phyloP scores from a whole-genome alignment of 2,113 vertebrate species.

The Electrona antarctica region DNA sequence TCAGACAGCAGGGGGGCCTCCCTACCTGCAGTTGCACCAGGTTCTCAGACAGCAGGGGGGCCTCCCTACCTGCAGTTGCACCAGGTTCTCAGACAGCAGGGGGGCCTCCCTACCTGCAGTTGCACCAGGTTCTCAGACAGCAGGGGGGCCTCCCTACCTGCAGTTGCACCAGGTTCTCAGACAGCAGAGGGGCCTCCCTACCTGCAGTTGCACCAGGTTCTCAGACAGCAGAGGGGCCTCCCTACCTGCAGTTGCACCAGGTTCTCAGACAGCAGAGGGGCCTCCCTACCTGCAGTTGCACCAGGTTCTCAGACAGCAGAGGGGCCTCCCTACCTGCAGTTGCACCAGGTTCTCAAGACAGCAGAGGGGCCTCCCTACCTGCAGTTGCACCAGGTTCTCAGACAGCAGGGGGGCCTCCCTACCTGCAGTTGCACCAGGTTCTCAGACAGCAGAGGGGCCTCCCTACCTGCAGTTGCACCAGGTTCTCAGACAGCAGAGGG shows the following conservation, averaged over 20 bases:
- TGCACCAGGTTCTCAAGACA: slow-evolving; percentile 90
- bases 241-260: slow-evolving; percentile 89
- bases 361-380: slow-evolving; percentile 81
- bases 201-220: slow-evolving; percentile 92
- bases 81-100: slow-evolving; percentile 90
- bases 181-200: slow-evolving; percentile 79
- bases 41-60: slow-evolving; percentile 87
- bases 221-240: slow-evolving; percentile 81
- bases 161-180: slow-evolving; percentile 88
- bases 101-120: slow-evolving; percentile 82
- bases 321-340: slow-evolving; percentile 81
- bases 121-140: slow-evolving; percentile 90
- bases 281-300: slow-evolving; percentile 85
- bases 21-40: slow-evolving; percentile 89
- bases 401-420: slow-evolving; percentile 81
- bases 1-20: slow-evolving; percentile 82
- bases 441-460: slow-evolving; percentile 81
- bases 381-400: slow-evolving; percentile 88
- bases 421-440: slow-evolving; percentile 93
- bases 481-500: slow-evolving; percentile 86
- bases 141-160: slow-evolving; percentile 83
- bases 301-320: slow-evolving; percentile 90
- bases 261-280: slow-evolving; percentile 86
- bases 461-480: slow-evolving; percentile 89
- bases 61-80: slow-evolving; percentile 85